Evolutionary conservation across 2,113 vertebrate species (phyloP).

Genomic region (Mesitornis unicolor): DNA sequence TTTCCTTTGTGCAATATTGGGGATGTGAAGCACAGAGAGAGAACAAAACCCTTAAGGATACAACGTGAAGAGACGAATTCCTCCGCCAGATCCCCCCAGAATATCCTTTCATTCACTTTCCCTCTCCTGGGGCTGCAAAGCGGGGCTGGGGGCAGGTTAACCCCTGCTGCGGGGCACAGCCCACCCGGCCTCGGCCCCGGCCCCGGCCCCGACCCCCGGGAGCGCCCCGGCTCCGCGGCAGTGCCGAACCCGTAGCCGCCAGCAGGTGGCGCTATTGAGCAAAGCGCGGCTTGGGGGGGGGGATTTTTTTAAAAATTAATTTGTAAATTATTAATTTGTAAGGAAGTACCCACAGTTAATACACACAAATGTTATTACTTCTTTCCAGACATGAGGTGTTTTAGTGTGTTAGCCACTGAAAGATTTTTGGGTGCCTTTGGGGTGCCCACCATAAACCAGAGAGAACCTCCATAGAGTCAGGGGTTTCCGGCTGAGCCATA

Average conservation of each 20-base stretch:
- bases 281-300: background rate
- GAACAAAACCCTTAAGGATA: background rate
- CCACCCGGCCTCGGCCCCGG: too few species aligned
- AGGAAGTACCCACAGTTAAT: background rate
- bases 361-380: rapidly evolving
- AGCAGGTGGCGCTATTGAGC: background rate
- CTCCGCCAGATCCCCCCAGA: too few species aligned
- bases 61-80: rapidly evolving
- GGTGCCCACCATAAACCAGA: rapidly evolving
- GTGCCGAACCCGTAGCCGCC: too few species aligned
- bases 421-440: background rate
- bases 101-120: too few species aligned
- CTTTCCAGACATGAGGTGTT: background rate
- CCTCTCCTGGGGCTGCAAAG: background rate
- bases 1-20: too few species aligned
- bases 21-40: rapidly evolving
- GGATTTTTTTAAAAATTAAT: too few species aligned
- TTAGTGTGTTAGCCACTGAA: rapidly evolving
- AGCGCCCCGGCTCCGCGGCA: background rate
- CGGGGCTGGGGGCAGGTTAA: background rate
- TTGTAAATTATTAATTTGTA: background rate
- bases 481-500: background rate
- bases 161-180: too few species aligned
- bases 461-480: rapidly evolving
- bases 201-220: too few species aligned